Conservation (phyloP, 2,888 invertebrate genomes). For the Arctia plantaginis region DNA sequence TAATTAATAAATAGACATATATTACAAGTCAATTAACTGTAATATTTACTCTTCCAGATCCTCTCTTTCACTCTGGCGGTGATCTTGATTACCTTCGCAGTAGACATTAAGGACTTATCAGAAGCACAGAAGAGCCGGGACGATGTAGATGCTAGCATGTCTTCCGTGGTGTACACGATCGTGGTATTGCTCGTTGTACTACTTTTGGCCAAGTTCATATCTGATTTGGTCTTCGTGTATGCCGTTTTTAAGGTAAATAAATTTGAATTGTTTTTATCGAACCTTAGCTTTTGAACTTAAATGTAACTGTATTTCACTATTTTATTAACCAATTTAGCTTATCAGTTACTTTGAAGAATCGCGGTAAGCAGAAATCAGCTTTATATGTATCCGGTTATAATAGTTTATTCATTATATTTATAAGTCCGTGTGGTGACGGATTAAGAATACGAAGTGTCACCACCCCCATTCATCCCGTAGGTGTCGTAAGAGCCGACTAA, state of each 20-base stretch:
- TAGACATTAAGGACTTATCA: conserved; percentile 66
- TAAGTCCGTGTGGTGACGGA: too few species aligned
- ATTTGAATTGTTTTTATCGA: background rate
- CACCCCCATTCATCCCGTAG: too few species aligned
- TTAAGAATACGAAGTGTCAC: too few species aligned
- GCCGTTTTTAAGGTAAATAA: conserved; percentile 73
- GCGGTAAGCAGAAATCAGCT: background rate
- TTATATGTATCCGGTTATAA: background rate
- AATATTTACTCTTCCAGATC: conserved; percentile 58
- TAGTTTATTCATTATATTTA: background rate
- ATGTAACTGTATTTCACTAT: background rate
- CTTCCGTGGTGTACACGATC: conserved; percentile 77
- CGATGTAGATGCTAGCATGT: conserved; percentile 67
- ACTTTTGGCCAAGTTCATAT: conserved; percentile 72
- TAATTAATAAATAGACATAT: background rate
- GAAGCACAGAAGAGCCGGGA: conserved; percentile 65
- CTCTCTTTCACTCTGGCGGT: conserved; percentile 74
- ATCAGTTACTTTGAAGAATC: background rate
- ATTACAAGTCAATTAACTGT: background rate
- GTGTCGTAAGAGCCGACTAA: too few species aligned
- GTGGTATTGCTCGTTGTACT: conserved; percentile 72
- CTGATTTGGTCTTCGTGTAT: conserved; percentile 76
- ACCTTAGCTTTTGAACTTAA: background rate
- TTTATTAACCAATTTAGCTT: background rate
- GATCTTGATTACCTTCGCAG: conserved; percentile 75